Conservation (phyloP, 2,797 vertebrate species). For the Rhabdophis nuchalis region DNA sequence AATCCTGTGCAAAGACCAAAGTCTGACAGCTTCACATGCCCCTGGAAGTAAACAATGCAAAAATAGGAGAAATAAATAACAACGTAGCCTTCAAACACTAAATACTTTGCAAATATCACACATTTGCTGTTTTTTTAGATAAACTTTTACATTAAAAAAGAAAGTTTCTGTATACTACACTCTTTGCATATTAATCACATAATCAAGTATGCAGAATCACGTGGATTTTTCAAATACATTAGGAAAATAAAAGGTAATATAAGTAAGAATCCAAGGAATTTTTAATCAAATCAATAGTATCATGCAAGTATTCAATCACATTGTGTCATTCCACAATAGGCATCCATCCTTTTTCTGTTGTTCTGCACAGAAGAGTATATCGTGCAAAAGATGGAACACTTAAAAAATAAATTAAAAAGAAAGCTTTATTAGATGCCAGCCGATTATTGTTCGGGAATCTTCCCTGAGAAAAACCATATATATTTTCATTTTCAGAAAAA, state of each 20-base stretch:
- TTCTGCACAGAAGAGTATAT: not conserved
- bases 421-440: not conserved
- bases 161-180: not conserved
- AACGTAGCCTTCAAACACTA: not conserved
- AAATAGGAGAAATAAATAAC: not conserved
- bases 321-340: not conserved
- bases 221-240: not conserved
- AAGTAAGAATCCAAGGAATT: not conserved
- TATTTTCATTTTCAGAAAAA: not conserved
- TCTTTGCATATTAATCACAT: not conserved
- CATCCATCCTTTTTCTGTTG: not conserved
- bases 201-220: not conserved
- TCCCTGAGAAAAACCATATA: not conserved
- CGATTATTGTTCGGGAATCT: not conserved
- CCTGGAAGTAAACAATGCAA: conserved; percentile 67
- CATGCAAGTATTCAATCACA: not conserved
- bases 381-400: not conserved
- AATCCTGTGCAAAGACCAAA: conserved; percentile 97
- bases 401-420: not conserved
- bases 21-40: conserved; percentile 95
- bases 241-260: not conserved
- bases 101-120: not conserved
- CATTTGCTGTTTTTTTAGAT: not conserved
- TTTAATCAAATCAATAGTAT: not conserved
- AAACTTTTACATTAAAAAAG: not conserved